Evolutionary conservation across 2,113 vertebrate species (phyloP).

Genomic region (Harpagus bidentatus): DNA sequence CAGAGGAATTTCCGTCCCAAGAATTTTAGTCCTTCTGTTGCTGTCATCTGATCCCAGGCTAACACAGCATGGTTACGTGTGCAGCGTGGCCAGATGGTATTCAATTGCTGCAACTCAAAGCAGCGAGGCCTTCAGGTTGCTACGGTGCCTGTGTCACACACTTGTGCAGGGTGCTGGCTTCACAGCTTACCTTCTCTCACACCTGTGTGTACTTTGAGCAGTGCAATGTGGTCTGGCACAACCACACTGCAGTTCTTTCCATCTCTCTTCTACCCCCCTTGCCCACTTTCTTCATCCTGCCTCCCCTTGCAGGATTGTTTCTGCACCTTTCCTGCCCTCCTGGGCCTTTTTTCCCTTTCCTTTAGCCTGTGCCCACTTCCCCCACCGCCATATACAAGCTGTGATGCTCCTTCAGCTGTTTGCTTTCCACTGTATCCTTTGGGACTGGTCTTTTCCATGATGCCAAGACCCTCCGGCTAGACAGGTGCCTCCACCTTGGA

Average conservation of each 20-base stretch:
- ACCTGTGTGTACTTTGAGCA: not conserved
- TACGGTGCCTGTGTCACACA: rapidly evolving
- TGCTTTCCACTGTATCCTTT: not conserved
- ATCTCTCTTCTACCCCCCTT: too few relatives aligned
- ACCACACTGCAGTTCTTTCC: not conserved
- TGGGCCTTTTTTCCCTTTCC: not conserved
- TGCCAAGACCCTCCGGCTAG: not conserved
- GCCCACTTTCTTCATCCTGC: not conserved
- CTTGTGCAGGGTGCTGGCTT: not conserved
- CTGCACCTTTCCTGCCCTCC: not conserved
- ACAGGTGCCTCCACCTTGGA: not conserved
- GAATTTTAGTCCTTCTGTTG: not conserved
- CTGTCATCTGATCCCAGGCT: not conserved
- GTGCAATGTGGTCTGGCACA: rapidly evolving
- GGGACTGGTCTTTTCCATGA: not conserved
- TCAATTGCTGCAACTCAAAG: not conserved
- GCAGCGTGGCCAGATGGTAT: not conserved
- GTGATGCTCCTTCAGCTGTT: not conserved
- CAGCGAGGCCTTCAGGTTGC: not conserved
- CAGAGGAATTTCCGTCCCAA: not conserved
- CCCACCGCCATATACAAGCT: too few relatives aligned
- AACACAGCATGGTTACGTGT: not conserved
- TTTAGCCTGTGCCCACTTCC: not conserved
- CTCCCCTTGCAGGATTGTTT: not conserved
- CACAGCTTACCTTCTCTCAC: rapidly evolving